Evolutionary conservation across 2,113 vertebrate species (phyloP).

Genomic region (Peromyscus polionotus): DNA sequence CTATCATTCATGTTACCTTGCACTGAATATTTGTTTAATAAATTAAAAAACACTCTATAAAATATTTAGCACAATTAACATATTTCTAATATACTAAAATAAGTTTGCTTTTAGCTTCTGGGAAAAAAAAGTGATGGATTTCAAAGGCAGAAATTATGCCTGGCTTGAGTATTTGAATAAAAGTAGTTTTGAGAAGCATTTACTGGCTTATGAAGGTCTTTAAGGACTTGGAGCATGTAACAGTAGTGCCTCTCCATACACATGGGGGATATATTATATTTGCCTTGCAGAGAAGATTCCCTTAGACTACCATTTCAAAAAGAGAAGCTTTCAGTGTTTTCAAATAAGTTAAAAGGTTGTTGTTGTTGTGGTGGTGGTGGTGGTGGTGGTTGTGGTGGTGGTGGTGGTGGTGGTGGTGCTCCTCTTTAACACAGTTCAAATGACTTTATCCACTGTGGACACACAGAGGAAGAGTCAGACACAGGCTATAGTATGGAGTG

Average conservation of each 20-base stretch:
- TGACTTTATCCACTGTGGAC: neutral
- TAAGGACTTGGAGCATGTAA: neutral
- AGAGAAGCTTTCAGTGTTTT: neutral
- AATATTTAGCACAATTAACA: conserved; percentile 30
- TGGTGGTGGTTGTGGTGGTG: too few relatives aligned
- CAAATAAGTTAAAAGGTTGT: neutral
- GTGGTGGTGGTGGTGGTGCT: too few relatives aligned
- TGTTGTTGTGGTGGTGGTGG: too few relatives aligned
- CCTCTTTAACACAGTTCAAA: conserved; percentile 10
- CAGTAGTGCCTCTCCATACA: neutral
- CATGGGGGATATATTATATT: neutral
- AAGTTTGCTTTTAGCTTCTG: conserved; percentile 28
- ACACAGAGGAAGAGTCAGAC: neutral
- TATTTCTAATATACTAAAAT: conserved; percentile 21
- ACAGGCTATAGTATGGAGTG: neutral
- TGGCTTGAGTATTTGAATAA: conserved; percentile 9
- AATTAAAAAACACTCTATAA: conserved; percentile 39
- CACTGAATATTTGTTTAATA: conserved; percentile 34
- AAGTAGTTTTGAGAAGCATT: neutral
- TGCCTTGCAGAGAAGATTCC: conserved; percentile 14
- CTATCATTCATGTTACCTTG: neutral
- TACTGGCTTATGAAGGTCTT: neutral
- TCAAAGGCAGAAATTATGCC: conserved; percentile 48
- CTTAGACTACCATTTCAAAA: conserved; percentile 39
- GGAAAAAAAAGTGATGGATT: conserved; percentile 34